These are phyloP conservation scores for Nesometra sesokonis DNA, from an alignment of 35 echinoderm and acorn worm genomes.

Conservation along the genomic window DNA sequence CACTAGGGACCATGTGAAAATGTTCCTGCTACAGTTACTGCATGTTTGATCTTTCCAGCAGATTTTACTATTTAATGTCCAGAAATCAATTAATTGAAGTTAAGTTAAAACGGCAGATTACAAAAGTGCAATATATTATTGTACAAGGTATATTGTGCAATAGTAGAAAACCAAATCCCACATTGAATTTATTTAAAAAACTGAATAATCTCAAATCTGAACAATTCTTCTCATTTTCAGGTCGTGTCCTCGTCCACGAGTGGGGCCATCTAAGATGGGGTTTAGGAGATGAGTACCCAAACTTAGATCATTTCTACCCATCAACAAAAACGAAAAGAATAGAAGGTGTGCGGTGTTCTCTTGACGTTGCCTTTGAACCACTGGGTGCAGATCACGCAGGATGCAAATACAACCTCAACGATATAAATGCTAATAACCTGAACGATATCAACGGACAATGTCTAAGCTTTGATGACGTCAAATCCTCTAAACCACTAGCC, in stretches of 20 bases:
- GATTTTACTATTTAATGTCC: too few species aligned
- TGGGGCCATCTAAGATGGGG: conserved; percentile 14
- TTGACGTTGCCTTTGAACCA: background rate
- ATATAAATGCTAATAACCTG: background rate
- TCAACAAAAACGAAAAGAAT: background rate
- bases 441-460: background rate
- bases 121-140: too few species aligned
- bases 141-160: too few species aligned
- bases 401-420: background rate
- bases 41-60: too few species aligned
- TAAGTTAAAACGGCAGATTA: too few species aligned
- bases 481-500: background rate
- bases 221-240: background rate
- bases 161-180: too few species aligned
- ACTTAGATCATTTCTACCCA: background rate
- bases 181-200: too few species aligned
- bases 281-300: background rate
- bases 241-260: conserved; percentile 1
- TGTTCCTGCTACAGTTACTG: too few species aligned
- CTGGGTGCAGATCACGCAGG: background rate
- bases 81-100: too few species aligned
- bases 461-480: background rate
- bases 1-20: too few species aligned
- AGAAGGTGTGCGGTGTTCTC: background rate
- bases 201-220: too few species aligned